phyloP scores from a whole-genome alignment of 2,113 vertebrate species.

The Acinonyx jubatus region DNA sequence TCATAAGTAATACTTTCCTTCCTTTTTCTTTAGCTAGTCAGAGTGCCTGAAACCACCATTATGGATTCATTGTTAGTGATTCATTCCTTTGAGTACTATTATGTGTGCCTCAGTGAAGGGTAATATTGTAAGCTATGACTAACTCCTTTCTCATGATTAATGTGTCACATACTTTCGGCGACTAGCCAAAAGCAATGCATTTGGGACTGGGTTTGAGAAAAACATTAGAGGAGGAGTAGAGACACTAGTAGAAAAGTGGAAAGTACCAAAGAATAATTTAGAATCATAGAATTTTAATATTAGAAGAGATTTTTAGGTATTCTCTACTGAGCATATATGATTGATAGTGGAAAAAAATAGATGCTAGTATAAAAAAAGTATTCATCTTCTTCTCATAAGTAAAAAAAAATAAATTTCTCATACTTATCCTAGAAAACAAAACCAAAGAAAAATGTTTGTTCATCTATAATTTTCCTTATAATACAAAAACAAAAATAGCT shows the following conservation, averaged over 20 bases:
- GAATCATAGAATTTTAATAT: background rate
- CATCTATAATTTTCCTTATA: constrained; percentile 29
- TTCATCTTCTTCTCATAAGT: background rate
- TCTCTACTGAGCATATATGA: background rate
- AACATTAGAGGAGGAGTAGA: background rate
- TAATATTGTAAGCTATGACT: background rate
- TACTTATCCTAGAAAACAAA: constrained; percentile 18
- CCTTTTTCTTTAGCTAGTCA: background rate
- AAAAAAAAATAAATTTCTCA: background rate
- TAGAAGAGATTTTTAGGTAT: background rate
- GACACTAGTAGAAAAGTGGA: background rate
- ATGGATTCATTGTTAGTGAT: background rate
- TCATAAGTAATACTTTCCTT: background rate
- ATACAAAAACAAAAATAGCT: background rate
- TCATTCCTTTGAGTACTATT: background rate
- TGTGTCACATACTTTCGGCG: background rate
- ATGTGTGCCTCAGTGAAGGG: background rate
- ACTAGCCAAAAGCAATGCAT: background rate
- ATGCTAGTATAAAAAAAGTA: background rate
- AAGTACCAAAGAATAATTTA: background rate
- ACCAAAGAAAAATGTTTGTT: constrained; percentile 16
- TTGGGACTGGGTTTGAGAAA: background rate
- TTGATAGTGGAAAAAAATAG: background rate
- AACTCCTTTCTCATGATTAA: background rate
- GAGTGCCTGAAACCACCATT: constrained; percentile 12